Conservation (phyloP, 2,113 vertebrate genomes). For the Oryzias woworae region DNA sequence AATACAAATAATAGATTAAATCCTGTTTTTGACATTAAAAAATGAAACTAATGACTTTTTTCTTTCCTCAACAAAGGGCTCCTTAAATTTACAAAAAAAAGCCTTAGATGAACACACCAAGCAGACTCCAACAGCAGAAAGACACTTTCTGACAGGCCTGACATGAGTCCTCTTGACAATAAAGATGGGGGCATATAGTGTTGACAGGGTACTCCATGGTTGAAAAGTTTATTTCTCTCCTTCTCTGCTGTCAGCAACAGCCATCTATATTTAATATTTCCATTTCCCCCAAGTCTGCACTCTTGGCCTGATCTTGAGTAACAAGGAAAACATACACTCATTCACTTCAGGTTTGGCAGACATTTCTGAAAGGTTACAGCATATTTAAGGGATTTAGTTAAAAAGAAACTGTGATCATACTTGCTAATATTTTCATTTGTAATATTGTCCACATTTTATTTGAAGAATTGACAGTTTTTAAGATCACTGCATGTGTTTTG, state of each 20-base stretch:
- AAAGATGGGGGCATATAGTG: constrained; percentile 52
- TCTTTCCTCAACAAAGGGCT: constrained; percentile 12
- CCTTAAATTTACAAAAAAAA: constrained; percentile 16
- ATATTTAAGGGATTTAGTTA: neutral
- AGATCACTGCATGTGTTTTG: neutral
- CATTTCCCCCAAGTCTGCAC: constrained; percentile 36
- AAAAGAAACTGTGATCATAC: neutral
- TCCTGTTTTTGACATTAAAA: constrained; percentile 1
- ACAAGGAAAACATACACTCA: constrained; percentile 10
- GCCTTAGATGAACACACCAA: constrained; percentile 48
- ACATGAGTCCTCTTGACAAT: constrained; percentile 63
- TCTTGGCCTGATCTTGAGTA: constrained; percentile 23
- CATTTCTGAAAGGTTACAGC: constrained; percentile 1
- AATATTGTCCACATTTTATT: too few species aligned
- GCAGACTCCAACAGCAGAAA: constrained; percentile 44
- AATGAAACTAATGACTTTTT: constrained; percentile 12
- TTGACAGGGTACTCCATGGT: constrained; percentile 51
- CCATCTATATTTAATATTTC: constrained; percentile 61
- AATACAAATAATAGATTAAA: constrained; percentile 9
- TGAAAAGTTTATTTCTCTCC: constrained; percentile 58
- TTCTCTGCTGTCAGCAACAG: constrained; percentile 49
- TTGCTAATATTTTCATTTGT: neutral
- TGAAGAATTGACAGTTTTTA: neutral
- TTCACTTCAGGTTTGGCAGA: constrained; percentile 2
- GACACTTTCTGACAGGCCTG: constrained; percentile 55